phyloP scores from a whole-genome alignment of 2,797 vertebrate genomes.

The Enteromius paludinosus region DNA sequence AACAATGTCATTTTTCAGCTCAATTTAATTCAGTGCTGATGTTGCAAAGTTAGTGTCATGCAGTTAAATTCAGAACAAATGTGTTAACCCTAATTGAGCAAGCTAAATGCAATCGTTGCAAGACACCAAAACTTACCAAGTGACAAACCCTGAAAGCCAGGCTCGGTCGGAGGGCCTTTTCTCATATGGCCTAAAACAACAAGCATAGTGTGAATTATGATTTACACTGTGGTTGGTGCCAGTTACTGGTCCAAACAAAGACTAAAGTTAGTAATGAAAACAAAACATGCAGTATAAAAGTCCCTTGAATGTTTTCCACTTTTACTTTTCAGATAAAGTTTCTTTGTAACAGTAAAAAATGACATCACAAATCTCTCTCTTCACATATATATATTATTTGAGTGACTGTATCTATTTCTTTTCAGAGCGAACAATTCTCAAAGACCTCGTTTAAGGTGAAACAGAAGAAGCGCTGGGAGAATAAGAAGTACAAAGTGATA shows the following conservation, averaged over 20 bases:
- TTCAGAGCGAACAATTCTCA: conserved; percentile 74
- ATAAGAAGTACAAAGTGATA: conserved; percentile 73
- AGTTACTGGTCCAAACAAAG: not conserved
- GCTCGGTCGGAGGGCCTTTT: not conserved
- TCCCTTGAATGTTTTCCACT: not conserved
- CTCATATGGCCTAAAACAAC: not conserved
- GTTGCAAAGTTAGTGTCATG: not conserved
- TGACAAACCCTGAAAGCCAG: not conserved
- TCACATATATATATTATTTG: not conserved
- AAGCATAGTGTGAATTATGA: not conserved
- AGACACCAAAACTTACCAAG: not conserved
- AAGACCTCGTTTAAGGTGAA: conserved; percentile 75
- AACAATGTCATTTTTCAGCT: not conserved
- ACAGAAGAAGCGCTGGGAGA: conserved; percentile 69
- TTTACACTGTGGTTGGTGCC: not conserved
- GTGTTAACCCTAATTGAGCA: not conserved
- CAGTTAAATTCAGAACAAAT: not conserved
- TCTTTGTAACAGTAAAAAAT: not conserved
- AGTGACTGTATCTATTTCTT: not conserved
- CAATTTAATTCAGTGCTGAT: not conserved
- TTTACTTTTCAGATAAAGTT: not conserved
- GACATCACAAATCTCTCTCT: not conserved
- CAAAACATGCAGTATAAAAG: not conserved
- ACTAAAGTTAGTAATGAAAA: not conserved
- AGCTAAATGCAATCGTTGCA: not conserved